Evolutionary conservation across 1,140 invertebrate species (phyloP), one percentile per base, ranked within the genome.

Genomic region (Drosophila orena): DNA sequence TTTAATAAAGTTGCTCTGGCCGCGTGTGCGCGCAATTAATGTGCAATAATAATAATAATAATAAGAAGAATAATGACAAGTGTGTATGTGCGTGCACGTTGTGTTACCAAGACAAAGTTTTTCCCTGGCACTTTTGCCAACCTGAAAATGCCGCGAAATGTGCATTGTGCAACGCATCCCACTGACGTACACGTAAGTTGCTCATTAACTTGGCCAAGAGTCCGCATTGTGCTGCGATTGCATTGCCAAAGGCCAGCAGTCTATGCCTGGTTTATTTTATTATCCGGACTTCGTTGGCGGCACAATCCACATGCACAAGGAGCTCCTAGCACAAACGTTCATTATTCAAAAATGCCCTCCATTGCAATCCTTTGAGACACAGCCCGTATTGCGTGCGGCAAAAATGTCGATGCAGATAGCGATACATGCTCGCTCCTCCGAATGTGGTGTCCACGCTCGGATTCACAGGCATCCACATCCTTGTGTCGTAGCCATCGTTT

Each of bases 11-110:
- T 84, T 62, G 38, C 62, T 43, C 37, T 12, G 54, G 22, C 37
- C 55, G 73, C 47, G 47, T 85, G 70, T 77, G 81, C 62, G 58
- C 84, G 73, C 59, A 65, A 85, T 86, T 85, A 85, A 85, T 85
- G 77, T 74, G 49, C 53, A 78, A 79, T 81, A 72, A 81, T 72
- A 85, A 79, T 62, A 66, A 83, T 68, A 64, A 66, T 40, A 72
- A 62, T 49, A 66, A 83, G 64, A 64, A 66, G 35, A 72, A 62
- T 49, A 50, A 68, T 30, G n/a, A 12, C 27, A 27, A 37, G 30
- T 37, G 47, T 52, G 54, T 46, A 2, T 1, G 57, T 53, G 61
- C 52, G 61, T 60, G 80, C 44, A 35, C 49, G 43, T 38, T 60
- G 60, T 57, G 44, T 71, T 71, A 62, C 78, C 71, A 65, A 69